These are phyloP conservation scores for Cyanoramphus novaezelandiae DNA, from an alignment of 2,113 vertebrate genomes.

Conservation along the genomic window DNA sequence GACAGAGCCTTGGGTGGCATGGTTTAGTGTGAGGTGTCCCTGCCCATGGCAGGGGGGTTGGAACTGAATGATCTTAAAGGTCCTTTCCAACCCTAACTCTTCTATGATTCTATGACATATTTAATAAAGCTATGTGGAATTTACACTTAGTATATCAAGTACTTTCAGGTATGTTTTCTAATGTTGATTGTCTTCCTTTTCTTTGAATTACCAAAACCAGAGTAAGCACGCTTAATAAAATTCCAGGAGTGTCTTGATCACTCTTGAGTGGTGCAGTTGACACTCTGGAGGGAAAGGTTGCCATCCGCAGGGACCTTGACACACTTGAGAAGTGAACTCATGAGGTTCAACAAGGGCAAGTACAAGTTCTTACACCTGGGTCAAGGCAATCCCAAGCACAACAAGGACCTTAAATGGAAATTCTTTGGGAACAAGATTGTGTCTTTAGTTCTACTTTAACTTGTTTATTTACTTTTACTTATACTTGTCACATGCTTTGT, in stretches of 20 bases:
- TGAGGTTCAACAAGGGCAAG: too few species aligned
- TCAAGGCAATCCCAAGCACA: too few species aligned
- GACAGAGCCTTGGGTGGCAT: too few species aligned
- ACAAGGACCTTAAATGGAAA: neutral
- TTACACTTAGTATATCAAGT: neutral
- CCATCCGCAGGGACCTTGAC: too few species aligned
- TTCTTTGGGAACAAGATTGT: neutral
- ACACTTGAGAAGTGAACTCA: too few species aligned
- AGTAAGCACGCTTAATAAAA: neutral
- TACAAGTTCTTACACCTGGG: too few species aligned
- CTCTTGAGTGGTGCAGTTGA: too few species aligned
- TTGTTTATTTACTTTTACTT: neutral
- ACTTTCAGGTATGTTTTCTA: neutral
- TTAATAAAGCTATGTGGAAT: conserved; percentile 52
- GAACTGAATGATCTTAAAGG: too few species aligned
- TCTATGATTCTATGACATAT: neutral
- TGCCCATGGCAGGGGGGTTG: too few species aligned
- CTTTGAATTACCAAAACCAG: neutral
- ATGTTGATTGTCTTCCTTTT: neutral
- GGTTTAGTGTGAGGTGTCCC: too few species aligned
- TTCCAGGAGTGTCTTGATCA: neutral
- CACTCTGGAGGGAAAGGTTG: too few species aligned
- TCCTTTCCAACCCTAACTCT: too few species aligned
- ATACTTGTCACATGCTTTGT: neutral
- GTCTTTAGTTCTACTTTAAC: neutral